Conservation (phyloP, 2,797 vertebrate species). For the Coracias cyanogaster region DNA sequence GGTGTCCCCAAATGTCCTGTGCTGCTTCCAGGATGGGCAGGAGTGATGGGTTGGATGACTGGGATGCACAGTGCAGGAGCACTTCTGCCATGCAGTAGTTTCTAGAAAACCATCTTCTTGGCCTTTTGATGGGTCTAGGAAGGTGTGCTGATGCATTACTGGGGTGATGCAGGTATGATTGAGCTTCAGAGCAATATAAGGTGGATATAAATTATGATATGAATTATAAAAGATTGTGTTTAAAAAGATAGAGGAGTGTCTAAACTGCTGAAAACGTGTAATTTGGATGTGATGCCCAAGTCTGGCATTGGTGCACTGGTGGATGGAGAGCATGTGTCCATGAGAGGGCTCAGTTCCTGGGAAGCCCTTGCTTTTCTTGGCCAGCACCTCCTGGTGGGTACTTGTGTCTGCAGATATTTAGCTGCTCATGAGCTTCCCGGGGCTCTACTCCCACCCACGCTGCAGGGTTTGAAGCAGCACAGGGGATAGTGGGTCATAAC, state of each 20-base stretch:
- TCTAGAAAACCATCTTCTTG: not conserved
- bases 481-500: not conserved
- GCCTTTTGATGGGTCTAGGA: not conserved
- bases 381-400: not conserved
- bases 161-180: fast-evolving
- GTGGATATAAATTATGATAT: not conserved
- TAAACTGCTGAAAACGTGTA: not conserved
- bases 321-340: not conserved
- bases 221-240: not conserved
- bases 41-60: not conserved
- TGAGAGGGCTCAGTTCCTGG: not conserved
- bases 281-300: not conserved
- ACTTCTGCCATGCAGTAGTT: not conserved
- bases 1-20: not conserved
- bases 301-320: not conserved
- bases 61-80: not conserved
- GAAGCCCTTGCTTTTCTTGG: not conserved
- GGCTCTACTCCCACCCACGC: not conserved
- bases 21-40: not conserved
- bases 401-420: fast-evolving
- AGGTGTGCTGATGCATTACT: not conserved
- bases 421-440: not conserved
- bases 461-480: not conserved
- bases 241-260: not conserved
- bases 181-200: not conserved